phyloP scores from a whole-genome alignment of 2,888 invertebrate species.

The Tryphoninae sp. region DNA sequence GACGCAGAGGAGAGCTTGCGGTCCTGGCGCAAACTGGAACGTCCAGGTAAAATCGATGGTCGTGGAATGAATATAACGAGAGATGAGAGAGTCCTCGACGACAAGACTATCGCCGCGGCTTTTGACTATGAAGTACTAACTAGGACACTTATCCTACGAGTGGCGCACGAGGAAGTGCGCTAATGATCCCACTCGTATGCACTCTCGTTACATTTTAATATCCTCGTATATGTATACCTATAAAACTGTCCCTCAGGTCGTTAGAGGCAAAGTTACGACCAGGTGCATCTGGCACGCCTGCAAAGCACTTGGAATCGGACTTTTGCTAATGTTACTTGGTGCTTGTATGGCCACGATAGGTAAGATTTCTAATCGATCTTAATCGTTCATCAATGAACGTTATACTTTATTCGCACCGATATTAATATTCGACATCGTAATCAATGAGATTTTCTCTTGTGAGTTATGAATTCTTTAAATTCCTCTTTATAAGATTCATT shows the following conservation, averaged over 20 bases:
- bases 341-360: slow-evolving; percentile 97
- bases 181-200: slow-evolving; percentile 49
- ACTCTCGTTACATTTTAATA: slow-evolving; percentile 27
- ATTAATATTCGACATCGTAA: not conserved
- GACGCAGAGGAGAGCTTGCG: slow-evolving; percentile 80
- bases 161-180: slow-evolving; percentile 30
- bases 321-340: slow-evolving; percentile 93
- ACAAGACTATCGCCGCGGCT: slow-evolving; percentile 39
- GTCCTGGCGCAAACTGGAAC: slow-evolving; percentile 91
- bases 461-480: too few relatives aligned
- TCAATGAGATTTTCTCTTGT: too few relatives aligned
- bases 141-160: slow-evolving; percentile 43
- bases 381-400: not conserved
- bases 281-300: slow-evolving; percentile 97
- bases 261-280: slow-evolving; percentile 93
- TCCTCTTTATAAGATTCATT: too few relatives aligned
- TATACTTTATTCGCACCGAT: too few relatives aligned
- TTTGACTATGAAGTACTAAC: slow-evolving; percentile 43
- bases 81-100: slow-evolving; percentile 5
- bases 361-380: slow-evolving; percentile 80
- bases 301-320: slow-evolving; percentile 93
- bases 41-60: slow-evolving; percentile 84
- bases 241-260: slow-evolving; percentile 84
- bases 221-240: slow-evolving; percentile 13
- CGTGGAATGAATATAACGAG: slow-evolving; percentile 44